Base-by-base conservation (phyloP, 2,888 invertebrate species). In the Drosophila mayaguana region DNA sequence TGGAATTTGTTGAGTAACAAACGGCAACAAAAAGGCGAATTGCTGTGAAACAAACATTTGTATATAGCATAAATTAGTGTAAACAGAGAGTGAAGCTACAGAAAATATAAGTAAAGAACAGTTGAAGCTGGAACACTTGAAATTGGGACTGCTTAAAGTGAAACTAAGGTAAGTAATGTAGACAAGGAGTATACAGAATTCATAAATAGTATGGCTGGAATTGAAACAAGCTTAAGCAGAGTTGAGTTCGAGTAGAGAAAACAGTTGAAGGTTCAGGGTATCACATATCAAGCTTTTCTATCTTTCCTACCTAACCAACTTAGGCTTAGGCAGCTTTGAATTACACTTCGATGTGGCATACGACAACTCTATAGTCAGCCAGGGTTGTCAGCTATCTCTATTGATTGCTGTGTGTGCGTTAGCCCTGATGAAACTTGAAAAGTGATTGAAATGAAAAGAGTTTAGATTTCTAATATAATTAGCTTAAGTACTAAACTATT, bases 281-380 rank as follows among this genome's bases (percentile, higher is more conserved):
- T 80, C 77, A 78, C 77, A 78, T 80, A 61, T 75, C 80, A 71
- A 80, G 75, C 56, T 42, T 50, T 65, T 62, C 46, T 42, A 54
- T 40, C 32, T 8, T 50, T 59, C 48, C 62, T 51, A 48, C 64
- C 64, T 63, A 48, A 16, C 38, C 22, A 5, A n/a, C 20, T 32
- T 32, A 11, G 50, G 45, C 45, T 46, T 51, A 55, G 68, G 72
- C 76, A 68, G 72, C 67, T 64, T 69, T 59, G 16, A 55, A 60
- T 66, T 68, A 62, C 67, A 74, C 65, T 83, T 83, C 83, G 86
- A 85, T 83, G 81, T 85, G 46, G 32, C 53, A n/a, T 25, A 34
- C 36, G 42, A n/a, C 51, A 61, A 53, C 50, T 53, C 38, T 45
- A 20, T 42, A 36, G 18, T 14, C 59, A 59, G 63, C 38, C 65